Evolutionary conservation across 1,140 invertebrate genomes (phyloP), one percentile per base, ranked within the genome.

Genomic region (Acromyrmex heyeri): DNA sequence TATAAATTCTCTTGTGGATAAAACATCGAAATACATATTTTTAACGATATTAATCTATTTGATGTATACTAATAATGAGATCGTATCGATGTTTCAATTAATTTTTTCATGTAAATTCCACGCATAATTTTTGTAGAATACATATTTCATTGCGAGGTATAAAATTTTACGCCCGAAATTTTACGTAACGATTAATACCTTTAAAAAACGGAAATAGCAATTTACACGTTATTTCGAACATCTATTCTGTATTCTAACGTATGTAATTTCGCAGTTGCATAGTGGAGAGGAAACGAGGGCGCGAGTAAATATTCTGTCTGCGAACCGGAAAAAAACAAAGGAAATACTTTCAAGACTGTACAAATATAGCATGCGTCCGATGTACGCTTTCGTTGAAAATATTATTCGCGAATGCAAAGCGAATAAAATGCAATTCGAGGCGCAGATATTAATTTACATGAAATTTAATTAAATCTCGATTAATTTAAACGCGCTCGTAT

Each of bases 381-480:
- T 55, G 7, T 57, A 24, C 16, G n/a, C 27, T 61, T 21, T 21
- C 55, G 12, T 48, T 14, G 79, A 62, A 82, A 82, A 82, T 73
- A 73, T 61, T 24, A 24, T 61, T 50, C 38, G 79, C 55, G 12
- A 34, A 61, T 38, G 38, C 24, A 61, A 83, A 57, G 38, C 30
- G 27, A 83, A 83, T 83, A 73, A 83, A 83, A 75, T 64, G 69
- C 61, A 83, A 73, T 75, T 75, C 12, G 55, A 83, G 8, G 14
- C 27, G 38, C 55, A 24, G 79, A 83, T 83, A 83, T 83, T 73
- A 83, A 83, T 83, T 83, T 83, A 62, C 69, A 61, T 62, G 27
- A 83, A 73, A 83, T 75, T 83, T 83, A 83, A 83, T 83, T 83
- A 73, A 83, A 83, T 75, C 14, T 73, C 14, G 79, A 73, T 83